phyloP scores from a whole-genome alignment of 2,888 invertebrate species.

The Ormyrus nitidulus region DNA sequence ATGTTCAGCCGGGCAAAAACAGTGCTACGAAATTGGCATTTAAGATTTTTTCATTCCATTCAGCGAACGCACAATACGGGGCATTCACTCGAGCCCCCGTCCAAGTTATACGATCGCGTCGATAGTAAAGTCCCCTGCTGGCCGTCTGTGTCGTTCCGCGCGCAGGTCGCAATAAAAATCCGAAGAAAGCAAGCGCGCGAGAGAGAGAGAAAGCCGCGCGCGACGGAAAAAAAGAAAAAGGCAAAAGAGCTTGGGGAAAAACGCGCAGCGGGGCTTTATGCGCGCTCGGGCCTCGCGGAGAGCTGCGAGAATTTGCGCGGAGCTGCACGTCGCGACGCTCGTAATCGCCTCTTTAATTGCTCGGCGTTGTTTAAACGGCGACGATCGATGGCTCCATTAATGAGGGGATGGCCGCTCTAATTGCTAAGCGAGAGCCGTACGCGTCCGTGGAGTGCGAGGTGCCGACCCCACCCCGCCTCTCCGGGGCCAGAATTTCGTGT shows the following conservation, averaged over 20 bases:
- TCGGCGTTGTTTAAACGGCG: constrained; percentile 31
- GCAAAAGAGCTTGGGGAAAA: no score
- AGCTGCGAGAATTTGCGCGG: constrained; percentile 9
- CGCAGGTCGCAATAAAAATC: no score
- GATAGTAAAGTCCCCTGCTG: constrained; percentile 11
- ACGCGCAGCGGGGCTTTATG: no score
- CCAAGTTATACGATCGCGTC: constrained; percentile 13
- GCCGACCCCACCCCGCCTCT: no score
- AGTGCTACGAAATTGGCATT: background rate
- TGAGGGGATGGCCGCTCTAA: constrained; percentile 34
- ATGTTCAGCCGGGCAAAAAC: background rate
- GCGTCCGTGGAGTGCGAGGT: no score
- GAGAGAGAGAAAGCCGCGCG: no score
- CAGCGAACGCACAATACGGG: background rate
- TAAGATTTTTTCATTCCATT: constrained; percentile 2
- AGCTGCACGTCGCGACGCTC: background rate
- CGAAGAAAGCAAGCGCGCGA: no score
- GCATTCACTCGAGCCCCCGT: background rate
- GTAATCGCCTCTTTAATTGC: constrained; percentile 38
- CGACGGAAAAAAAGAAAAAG: no score
- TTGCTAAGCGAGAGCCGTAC: constrained; percentile 12
- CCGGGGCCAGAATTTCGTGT: no score
- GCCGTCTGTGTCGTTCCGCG: background rate
- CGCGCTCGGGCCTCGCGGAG: background rate
- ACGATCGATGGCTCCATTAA: constrained; percentile 46